Evolutionary conservation across 2,113 vertebrate species (phyloP).

Genomic region (Anarrhichthys ocellatus): DNA sequence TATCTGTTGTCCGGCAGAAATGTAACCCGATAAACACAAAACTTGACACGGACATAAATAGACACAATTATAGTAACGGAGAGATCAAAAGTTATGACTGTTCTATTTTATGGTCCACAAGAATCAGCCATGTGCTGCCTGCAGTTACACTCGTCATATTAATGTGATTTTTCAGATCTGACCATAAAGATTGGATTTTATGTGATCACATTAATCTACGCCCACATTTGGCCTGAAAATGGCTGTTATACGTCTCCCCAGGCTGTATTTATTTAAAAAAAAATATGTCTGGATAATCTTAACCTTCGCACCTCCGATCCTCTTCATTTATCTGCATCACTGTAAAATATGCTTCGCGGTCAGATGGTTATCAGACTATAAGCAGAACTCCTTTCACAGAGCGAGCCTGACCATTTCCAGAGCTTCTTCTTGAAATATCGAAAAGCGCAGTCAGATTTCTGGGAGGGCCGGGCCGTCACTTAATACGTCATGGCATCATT

Average conservation of each 20-base stretch:
- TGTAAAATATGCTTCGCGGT: slow-evolving; percentile 27
- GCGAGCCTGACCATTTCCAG: not conserved
- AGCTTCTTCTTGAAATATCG: not conserved
- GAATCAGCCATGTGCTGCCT: not conserved
- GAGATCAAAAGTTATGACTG: slow-evolving; percentile 15
- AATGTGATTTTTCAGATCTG: slow-evolving; percentile 50
- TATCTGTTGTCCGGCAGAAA: slow-evolving; percentile 39
- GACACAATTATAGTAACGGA: not conserved
- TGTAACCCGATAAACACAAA: slow-evolving; percentile 43
- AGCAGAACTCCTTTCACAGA: slow-evolving; percentile 1
- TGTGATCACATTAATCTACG: slow-evolving; percentile 55
- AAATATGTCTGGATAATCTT: slow-evolving; percentile 51
- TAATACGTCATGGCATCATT: slow-evolving; percentile 59
- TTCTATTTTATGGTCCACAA: slow-evolving; percentile 29
- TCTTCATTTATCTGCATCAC: slow-evolving; percentile 38
- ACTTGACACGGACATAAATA: slow-evolving; percentile 12
- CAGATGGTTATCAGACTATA: slow-evolving; percentile 30
- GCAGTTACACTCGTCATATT: slow-evolving; percentile 42
- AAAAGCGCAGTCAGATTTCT: slow-evolving; percentile 28
- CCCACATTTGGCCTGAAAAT: slow-evolving; percentile 49
- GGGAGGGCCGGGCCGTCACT: slow-evolving; percentile 22
- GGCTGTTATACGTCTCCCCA: slow-evolving; percentile 39
- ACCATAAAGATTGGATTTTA: slow-evolving; percentile 68
- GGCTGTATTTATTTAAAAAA: slow-evolving; percentile 57
- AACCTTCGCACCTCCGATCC: slow-evolving; percentile 33